Conservation (phyloP, 2,888 invertebrate species). For the Troides helena region DNA sequence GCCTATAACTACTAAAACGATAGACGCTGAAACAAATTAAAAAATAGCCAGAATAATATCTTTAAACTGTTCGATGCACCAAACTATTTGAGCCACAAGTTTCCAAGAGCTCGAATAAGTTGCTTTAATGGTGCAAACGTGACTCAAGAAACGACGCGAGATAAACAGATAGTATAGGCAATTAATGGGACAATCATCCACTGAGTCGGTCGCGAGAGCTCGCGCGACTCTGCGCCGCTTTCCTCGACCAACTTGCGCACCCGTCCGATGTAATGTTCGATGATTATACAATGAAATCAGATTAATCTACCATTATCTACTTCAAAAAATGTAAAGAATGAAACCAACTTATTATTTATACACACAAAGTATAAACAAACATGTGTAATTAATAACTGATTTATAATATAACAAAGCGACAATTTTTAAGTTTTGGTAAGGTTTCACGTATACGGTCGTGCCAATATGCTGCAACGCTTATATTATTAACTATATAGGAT, state of each 20-base stretch:
- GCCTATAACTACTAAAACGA: no score
- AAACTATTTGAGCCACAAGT: not conserved
- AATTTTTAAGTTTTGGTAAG: no score
- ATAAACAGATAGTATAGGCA: constrained; percentile 22
- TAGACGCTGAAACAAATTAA: no score
- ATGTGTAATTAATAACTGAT: no score
- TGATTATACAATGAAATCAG: constrained; percentile 8
- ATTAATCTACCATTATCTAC: constrained; percentile 3
- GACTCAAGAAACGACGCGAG: constrained; percentile 21
- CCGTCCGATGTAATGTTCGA: constrained; percentile 21
- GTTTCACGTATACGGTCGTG: no score
- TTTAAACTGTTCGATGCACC: not conserved
- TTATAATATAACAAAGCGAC: no score
- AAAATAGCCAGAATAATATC: not conserved
- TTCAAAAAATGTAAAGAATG: not conserved
- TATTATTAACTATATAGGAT: no score
- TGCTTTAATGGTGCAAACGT: constrained; percentile 24
- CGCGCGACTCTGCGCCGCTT: constrained; percentile 28
- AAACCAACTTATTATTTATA: not conserved
- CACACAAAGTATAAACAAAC: not conserved
- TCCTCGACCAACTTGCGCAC: constrained; percentile 33
- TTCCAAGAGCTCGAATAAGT: constrained; percentile 14
- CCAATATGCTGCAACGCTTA: no score
- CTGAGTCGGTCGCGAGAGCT: constrained; percentile 17
- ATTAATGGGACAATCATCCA: constrained; percentile 29